Evolutionary conservation across 2,113 vertebrate species (phyloP).

Genomic region (Gadus macrocephalus): DNA sequence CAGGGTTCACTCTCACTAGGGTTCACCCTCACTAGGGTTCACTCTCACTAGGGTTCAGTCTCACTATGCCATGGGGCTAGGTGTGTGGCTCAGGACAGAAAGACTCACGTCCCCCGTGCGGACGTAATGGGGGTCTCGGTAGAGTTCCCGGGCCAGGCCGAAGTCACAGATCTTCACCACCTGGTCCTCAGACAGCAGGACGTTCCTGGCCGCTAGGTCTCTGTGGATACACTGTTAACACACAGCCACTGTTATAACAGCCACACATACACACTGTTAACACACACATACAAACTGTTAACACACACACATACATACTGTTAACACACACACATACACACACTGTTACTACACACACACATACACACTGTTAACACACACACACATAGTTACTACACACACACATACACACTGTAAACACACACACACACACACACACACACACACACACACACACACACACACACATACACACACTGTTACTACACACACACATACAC

Average conservation of each 20-base stretch:
- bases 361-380: neutral
- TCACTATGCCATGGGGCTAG: too few species aligned
- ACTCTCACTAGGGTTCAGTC: too few species aligned
- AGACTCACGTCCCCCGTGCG: constrained; percentile 93
- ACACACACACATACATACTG: neutral
- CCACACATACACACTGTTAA: neutral
- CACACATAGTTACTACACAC: neutral
- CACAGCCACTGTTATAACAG: constrained; percentile 13
- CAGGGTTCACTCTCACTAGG: too few species aligned
- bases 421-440: neutral
- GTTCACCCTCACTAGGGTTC: too few species aligned
- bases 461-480: constrained; percentile 1
- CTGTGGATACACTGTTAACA: constrained; percentile 86
- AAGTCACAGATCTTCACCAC: constrained; percentile 98
- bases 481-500: neutral
- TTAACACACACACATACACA: neutral
- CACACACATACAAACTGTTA: neutral
- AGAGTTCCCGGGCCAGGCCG: constrained; percentile 90
- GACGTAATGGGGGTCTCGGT: constrained; percentile 93
- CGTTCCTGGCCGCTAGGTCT: constrained; percentile 90
- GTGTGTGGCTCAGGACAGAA: neutral
- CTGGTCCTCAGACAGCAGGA: constrained; percentile 92
- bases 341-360: neutral
- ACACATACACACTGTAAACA: neutral
- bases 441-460: neutral